These are phyloP conservation scores for Kudoa iwatai DNA, from an alignment of 30 jellyfish, hydroid and myxozoan species.

Conservation along the genomic window DNA sequence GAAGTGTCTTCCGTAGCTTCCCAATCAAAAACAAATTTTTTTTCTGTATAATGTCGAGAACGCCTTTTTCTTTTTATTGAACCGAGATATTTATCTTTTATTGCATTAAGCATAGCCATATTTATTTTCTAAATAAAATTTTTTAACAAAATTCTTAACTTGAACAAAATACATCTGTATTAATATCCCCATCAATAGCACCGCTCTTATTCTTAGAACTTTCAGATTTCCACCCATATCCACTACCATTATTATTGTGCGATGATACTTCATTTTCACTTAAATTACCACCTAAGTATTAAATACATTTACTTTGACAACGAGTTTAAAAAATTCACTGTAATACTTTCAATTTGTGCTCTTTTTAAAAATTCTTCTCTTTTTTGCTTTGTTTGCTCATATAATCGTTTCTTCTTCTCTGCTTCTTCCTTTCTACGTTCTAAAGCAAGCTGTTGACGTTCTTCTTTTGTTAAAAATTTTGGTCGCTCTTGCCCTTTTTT, in stretches of 20 bases:
- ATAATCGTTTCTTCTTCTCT: constrained; percentile 26
- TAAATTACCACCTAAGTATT: too few relatives aligned
- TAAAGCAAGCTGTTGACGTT: constrained; percentile 9
- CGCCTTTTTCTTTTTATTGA: constrained; percentile 15
- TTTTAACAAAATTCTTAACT: constrained; percentile 4
- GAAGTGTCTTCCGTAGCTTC: constrained; percentile 93
- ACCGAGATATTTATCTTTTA: constrained; percentile 21
- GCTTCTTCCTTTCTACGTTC: constrained; percentile 29
- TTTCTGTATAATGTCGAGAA: constrained; percentile 47
- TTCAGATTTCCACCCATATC: too few relatives aligned
- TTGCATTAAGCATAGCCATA: background rate
- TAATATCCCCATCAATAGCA: constrained; percentile 7
- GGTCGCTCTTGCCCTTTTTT: too few relatives aligned
- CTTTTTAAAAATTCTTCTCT: constrained; percentile 12
- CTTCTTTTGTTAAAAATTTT: constrained; percentile 41
- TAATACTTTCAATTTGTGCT: too few relatives aligned
- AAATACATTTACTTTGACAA: too few relatives aligned
- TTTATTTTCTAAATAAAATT: constrained; percentile 5
- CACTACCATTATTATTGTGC: too few relatives aligned
- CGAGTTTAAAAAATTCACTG: too few relatives aligned
- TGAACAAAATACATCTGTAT: constrained; percentile 4
- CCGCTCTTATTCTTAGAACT: constrained; percentile 18
- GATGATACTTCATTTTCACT: too few relatives aligned
- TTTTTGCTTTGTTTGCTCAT: constrained; percentile 15
- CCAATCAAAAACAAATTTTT: constrained; percentile 86